Conservation (phyloP, 2,113 vertebrate species). For the Nibea albiflora region DNA sequence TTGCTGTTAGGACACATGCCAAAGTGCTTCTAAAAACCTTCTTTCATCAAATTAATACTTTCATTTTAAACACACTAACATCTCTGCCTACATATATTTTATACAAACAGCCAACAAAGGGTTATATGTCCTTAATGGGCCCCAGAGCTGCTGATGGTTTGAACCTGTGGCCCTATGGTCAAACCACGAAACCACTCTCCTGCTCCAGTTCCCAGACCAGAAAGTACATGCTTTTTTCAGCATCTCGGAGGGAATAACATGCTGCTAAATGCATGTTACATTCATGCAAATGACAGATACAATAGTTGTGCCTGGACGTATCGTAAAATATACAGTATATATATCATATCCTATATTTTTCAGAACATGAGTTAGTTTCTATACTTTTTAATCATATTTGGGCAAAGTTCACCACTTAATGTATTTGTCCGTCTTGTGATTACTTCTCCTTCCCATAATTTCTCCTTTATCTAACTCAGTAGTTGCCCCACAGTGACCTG, state of each 20-base stretch:
- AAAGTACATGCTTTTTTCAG: constrained; percentile 3
- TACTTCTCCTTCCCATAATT: neutral
- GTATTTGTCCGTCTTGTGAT: neutral
- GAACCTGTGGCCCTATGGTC: constrained; percentile 16
- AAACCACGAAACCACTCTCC: constrained; percentile 26
- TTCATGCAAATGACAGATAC: neutral
- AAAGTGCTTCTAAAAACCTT: neutral
- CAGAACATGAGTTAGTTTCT: neutral
- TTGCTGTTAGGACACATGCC: neutral
- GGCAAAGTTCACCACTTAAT: neutral
- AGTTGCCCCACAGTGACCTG: neutral
- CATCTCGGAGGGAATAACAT: constrained; percentile 7
- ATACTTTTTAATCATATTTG: too few relatives aligned
- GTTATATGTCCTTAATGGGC: constrained; percentile 5
- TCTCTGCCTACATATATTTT: too few relatives aligned
- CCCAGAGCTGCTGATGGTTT: constrained; percentile 11
- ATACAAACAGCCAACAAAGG: too few relatives aligned
- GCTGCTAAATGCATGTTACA: constrained; percentile 3
- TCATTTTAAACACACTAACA: too few relatives aligned
- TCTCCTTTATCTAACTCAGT: neutral
- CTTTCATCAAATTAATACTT: neutral
- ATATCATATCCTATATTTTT: neutral
- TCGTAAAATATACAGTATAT: neutral
- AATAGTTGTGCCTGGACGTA: neutral
- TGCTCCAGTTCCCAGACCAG: constrained; percentile 22